Conservation (phyloP, 2,888 invertebrate genomes). For the Actias luna region DNA sequence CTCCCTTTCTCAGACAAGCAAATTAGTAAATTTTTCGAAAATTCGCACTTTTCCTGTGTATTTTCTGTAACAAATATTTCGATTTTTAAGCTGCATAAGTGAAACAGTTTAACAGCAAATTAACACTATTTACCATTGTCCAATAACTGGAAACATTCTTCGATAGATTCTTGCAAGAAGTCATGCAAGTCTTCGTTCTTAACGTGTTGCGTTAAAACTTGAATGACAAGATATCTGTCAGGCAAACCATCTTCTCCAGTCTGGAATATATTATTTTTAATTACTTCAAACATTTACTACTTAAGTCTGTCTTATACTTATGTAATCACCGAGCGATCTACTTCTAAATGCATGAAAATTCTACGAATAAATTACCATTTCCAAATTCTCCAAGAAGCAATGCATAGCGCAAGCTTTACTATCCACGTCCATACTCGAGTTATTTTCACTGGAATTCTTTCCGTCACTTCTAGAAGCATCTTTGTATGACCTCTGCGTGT, state of each 20-base stretch:
- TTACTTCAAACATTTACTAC: neutral
- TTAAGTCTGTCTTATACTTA: too few species aligned
- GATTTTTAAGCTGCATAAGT: slow-evolving; percentile 5
- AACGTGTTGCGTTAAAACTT: slow-evolving; percentile 83
- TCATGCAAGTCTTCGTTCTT: slow-evolving; percentile 84
- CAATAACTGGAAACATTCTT: slow-evolving; percentile 86
- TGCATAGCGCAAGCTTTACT: slow-evolving; percentile 82
- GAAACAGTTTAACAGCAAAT: neutral
- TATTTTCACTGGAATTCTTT: slow-evolving; percentile 50
- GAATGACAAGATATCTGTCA: slow-evolving; percentile 83
- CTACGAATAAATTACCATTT: slow-evolving; percentile 78
- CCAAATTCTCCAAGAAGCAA: slow-evolving; percentile 86
- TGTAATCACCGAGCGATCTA: neutral
- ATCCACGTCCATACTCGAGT: slow-evolving; percentile 44
- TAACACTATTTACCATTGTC: slow-evolving; percentile 57
- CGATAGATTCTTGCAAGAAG: slow-evolving; percentile 86
- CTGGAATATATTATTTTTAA: slow-evolving; percentile 47
- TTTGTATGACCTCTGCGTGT: slow-evolving; percentile 47
- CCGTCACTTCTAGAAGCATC: slow-evolving; percentile 45
- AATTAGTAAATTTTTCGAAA: slow-evolving; percentile 83
- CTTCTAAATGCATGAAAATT: neutral
- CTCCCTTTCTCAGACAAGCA: slow-evolving; percentile 88
- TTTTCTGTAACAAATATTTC: slow-evolving; percentile 62
- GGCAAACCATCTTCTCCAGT: slow-evolving; percentile 84
- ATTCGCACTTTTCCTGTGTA: slow-evolving; percentile 83